Conservation (phyloP, 2,797 vertebrate species). For the Brachyalestes nurse region DNA sequence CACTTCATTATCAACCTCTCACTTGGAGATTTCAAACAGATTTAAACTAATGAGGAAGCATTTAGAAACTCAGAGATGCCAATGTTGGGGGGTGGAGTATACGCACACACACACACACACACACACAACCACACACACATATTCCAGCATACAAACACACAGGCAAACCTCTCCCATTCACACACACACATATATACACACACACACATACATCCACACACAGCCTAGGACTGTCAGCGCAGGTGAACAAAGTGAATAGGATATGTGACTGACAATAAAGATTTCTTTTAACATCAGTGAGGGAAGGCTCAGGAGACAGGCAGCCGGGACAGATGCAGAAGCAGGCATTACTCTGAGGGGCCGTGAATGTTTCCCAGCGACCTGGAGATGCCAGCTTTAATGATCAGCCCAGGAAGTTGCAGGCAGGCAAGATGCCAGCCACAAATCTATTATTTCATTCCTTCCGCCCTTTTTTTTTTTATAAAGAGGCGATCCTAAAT, state of each 20-base stretch:
- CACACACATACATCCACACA: constrained; percentile 26
- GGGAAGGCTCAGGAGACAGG: constrained; percentile 89
- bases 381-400: constrained; percentile 80
- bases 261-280: constrained; percentile 98
- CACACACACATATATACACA: constrained; percentile 27
- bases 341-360: constrained; percentile 81
- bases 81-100: constrained; percentile 74
- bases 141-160: constrained; percentile 6
- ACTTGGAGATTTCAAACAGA: constrained; percentile 90
- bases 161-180: constrained; percentile 46
- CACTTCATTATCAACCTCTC: constrained; percentile 77
- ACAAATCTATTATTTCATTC: constrained; percentile 77
- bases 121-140: constrained; percentile 61
- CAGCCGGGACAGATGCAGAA: constrained; percentile 85
- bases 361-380: constrained; percentile 81
- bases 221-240: constrained; percentile 88
- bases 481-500: constrained; percentile 73
- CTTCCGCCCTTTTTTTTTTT: constrained; percentile 44
- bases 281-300: constrained; percentile 99
- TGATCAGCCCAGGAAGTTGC: constrained; percentile 68
- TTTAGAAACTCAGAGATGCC: constrained; percentile 90
- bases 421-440: constrained; percentile 62
- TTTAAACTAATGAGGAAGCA: constrained; percentile 96
- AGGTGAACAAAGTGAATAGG: constrained; percentile 97
- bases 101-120: constrained; percentile 60